Base-by-base conservation (phyloP, 2,797 vertebrate species). In the Cichlasoma orientale region DNA sequence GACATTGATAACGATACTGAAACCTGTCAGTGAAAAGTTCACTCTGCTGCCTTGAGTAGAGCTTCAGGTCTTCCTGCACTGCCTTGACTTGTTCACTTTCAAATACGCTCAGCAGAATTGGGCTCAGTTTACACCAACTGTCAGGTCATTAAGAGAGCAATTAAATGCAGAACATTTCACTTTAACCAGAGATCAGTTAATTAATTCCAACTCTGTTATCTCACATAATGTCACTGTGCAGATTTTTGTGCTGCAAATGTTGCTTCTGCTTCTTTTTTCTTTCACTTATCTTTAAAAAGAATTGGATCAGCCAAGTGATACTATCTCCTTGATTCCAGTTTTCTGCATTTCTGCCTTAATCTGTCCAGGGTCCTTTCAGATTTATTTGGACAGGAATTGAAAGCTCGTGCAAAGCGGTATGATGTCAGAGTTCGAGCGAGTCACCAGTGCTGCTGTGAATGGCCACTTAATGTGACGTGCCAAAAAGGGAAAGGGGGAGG, bases 401-500 rank as follows among this genome's bases (percentile, higher is more conserved):
- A 81, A 63, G 55, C 84, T 90, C 72, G 31, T 82, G 73, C 86
- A 88, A 86, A 90, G 74, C 74, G 56, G 70, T 77, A 79, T 85
- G 88, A 91, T 88, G 89, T 90, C 83, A 86, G 77, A 84, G 80
- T 88, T 75, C 31, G 74, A 90, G 74, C 19, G 19, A 83, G 80
- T 70, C 7, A 41, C 74, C 56, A 73, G 74, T 81, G 84, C 75
- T 80, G 83, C 86, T 86, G 72, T 72, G 85, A 89, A 76, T 71
- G 82, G 83, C 88, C 86, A 87, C 87, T 93, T 82, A 71, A 89
- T 79, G 84, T 88, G 87, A 88, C 88, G 56, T 88, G 83, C 86
- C 84, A 83, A 70, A 63, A 72, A 81, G 75, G 11, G 8, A 66
- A 68, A 5, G 69, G 31, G 61, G 74, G 59, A 78, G 82, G 69